Evolutionary conservation across 2,797 vertebrate species (phyloP).

Genomic region (Oreochromis grahami): DNA sequence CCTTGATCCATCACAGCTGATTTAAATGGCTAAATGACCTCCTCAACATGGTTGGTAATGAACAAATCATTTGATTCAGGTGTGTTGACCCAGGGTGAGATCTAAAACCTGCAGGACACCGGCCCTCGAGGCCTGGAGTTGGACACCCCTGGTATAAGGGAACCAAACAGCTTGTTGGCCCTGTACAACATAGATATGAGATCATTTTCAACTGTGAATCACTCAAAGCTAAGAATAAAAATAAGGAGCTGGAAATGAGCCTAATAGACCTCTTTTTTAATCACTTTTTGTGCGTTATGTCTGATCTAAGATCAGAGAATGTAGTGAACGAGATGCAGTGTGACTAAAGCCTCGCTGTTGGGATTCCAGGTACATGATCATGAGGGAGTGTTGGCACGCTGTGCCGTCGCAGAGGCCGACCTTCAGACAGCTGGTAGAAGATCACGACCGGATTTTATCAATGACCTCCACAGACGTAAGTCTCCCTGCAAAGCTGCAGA

Average conservation of each 20-base stretch:
- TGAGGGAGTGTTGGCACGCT: conserved; percentile 97
- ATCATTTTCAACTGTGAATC: rapidly evolving
- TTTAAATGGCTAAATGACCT: too few species aligned
- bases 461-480: conserved; percentile 95
- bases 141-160: not conserved
- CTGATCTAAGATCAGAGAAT: not conserved
- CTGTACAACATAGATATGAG: not conserved
- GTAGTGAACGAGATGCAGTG: not conserved
- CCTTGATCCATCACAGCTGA: not conserved
- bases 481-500: conserved; percentile 21
- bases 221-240: not conserved
- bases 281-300: not conserved
- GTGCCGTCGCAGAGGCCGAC: conserved; percentile 94
- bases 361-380: conserved; percentile 92
- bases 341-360: not conserved
- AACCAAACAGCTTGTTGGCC: not conserved
- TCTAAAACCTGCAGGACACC: not conserved
- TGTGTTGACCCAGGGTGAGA: not conserved
- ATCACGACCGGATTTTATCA: conserved; percentile 91
- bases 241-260: not conserved
- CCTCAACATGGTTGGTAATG: too few species aligned
- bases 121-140: not conserved
- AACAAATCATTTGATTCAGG: too few species aligned
- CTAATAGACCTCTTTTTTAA: rapidly evolving
- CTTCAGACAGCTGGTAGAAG: conserved; percentile 97